Evolutionary conservation across 2,797 vertebrate species (phyloP).

Genomic region (Buceros bicornis): DNA sequence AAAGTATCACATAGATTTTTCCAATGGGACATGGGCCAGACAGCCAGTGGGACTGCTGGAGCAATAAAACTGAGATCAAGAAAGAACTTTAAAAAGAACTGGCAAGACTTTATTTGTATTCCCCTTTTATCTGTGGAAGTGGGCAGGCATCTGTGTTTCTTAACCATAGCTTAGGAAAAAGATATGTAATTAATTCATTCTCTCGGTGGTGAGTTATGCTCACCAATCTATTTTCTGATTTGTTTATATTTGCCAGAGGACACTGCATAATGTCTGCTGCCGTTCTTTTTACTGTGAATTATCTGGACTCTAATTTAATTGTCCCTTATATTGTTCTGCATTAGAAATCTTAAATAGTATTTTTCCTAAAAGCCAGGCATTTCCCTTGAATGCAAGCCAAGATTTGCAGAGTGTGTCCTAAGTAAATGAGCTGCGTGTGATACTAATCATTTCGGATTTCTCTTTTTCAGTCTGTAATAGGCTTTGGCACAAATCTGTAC

Average conservation of each 20-base stretch:
- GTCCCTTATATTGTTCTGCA: background rate
- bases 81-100: background rate
- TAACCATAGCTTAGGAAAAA: background rate
- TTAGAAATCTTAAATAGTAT: constrained; percentile 11
- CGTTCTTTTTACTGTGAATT: constrained; percentile 49
- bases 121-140: background rate
- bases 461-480: constrained; percentile 8
- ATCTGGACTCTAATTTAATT: constrained; percentile 28
- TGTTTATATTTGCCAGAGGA: constrained; percentile 52
- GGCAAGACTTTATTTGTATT: background rate
- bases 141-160: background rate
- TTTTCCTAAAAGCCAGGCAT: constrained; percentile 7
- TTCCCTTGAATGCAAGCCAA: constrained; percentile 22
- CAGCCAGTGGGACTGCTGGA: background rate
- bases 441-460: background rate
- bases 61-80: background rate
- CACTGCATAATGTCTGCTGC: background rate
- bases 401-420: background rate
- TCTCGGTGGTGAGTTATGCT: background rate
- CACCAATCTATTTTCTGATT: constrained; percentile 32
- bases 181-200: background rate
- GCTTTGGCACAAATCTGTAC: constrained; percentile 11
- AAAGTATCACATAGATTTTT: background rate
- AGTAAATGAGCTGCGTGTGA: constrained; percentile 17
- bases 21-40: background rate